Percentiles rank a stretch among this genome's conserved stretches.
phyloP scores from a whole-genome alignment of 2,888 invertebrate species.

The Mythimna impura region DNA sequence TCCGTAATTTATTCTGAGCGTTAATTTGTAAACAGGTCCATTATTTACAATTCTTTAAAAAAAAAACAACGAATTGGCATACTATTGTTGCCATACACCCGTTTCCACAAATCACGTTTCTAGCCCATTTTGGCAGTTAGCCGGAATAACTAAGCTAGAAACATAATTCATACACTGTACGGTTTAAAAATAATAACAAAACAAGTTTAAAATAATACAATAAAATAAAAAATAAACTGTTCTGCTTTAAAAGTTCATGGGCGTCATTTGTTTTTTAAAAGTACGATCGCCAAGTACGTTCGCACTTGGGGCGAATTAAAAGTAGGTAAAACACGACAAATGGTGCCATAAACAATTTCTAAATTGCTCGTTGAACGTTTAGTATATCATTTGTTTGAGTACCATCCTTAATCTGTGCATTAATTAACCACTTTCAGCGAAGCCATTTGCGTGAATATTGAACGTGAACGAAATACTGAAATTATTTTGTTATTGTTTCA shows the following conservation, averaged over 20 bases:
- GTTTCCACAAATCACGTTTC: slow-evolving; percentile 10
- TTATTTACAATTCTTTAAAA: slow-evolving; percentile 5
- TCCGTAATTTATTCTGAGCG: neutral
- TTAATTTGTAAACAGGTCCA: slow-evolving; percentile 18
- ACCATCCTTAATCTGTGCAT: slow-evolving; percentile 35
- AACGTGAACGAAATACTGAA: slow-evolving; percentile 27
- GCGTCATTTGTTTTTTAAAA: slow-evolving; percentile 41
- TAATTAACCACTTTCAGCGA: slow-evolving; percentile 37
- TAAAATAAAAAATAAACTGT: slow-evolving; percentile 9
- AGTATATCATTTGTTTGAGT: slow-evolving; percentile 29
- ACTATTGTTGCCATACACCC: slow-evolving; percentile 21
- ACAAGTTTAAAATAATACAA: slow-evolving; percentile 23
- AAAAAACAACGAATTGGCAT: slow-evolving; percentile 33
- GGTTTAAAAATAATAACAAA: slow-evolving; percentile 49
- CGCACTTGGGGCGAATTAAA: slow-evolving; percentile 35
- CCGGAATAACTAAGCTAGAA: slow-evolving; percentile 43
- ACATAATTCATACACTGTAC: slow-evolving; percentile 4
- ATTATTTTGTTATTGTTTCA: slow-evolving; percentile 76
- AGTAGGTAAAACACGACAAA: slow-evolving; percentile 41
- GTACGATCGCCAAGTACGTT: slow-evolving; percentile 5
- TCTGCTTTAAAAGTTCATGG: slow-evolving; percentile 56
- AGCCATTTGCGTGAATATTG: slow-evolving; percentile 14
- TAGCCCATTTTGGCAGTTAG: slow-evolving; percentile 50
- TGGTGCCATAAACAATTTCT: slow-evolving; percentile 38
- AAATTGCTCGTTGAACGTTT: slow-evolving; percentile 48